phyloP scores from a whole-genome alignment of 2,888 invertebrate species.

The Rhimphoctona megacephalus region DNA sequence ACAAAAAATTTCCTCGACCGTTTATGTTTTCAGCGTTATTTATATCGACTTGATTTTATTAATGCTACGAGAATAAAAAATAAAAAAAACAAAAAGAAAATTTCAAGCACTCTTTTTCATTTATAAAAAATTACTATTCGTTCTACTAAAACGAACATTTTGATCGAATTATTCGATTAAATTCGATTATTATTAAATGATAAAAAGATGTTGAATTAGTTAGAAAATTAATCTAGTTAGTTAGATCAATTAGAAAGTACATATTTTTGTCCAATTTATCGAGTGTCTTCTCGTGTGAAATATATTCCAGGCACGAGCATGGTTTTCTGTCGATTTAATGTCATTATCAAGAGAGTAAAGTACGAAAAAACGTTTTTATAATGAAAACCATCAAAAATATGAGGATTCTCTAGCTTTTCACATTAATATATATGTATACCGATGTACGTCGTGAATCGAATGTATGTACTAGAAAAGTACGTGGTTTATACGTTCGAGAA shows the following conservation, averaged over 20 bases:
- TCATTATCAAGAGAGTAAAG: background rate
- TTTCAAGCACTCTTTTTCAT: no score
- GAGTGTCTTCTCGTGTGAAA: background rate
- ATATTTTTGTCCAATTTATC: background rate
- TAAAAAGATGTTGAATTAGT: background rate
- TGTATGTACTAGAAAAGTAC: conserved; percentile 31
- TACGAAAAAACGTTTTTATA: conserved; percentile 10
- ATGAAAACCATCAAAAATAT: conserved; percentile 25
- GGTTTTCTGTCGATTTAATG: background rate
- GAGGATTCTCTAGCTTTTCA: background rate
- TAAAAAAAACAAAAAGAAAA: no score
- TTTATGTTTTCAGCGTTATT: no score
- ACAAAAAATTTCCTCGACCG: background rate
- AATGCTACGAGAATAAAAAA: no score
- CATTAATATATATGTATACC: background rate
- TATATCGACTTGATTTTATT: background rate
- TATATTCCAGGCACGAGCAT: background rate
- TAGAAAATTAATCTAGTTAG: no score
- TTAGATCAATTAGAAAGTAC: background rate
- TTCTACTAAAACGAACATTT: background rate
- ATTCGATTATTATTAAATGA: background rate
- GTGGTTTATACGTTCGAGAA: conserved; percentile 46
- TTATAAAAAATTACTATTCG: no score
- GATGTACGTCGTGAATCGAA: conserved; percentile 15
- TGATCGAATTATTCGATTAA: background rate